Base-by-base conservation (phyloP, 2,797 vertebrate species). In the Micropoecilia bifurca region DNA sequence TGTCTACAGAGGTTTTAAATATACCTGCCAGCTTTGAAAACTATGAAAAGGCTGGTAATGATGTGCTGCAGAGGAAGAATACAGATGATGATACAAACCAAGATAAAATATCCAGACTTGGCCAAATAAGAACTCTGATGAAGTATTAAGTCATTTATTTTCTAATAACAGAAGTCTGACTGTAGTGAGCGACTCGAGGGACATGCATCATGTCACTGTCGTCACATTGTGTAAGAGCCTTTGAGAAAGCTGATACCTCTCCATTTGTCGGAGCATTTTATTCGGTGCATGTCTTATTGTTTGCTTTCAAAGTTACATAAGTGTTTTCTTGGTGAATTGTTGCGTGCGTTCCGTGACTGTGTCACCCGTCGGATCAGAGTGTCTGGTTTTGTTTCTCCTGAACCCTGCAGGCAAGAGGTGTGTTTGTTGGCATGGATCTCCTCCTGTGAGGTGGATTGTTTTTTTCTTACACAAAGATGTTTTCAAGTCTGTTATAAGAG, bases 381-480 rank as follows among this genome's bases (percentile, higher is more conserved):
- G 16, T 72, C 50, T 41, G 7, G 30, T 47, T 77, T 66, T 74
- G 73, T 85, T 73, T 46, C 5, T 80, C 73, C 80, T 71, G 66
- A 39, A 57, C 33, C 25, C 86, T 7, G 0, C 66, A 25, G 80
- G 81, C 57, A 0, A 50, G 80, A 87, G 87, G 87, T 43, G 86
- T 89, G 77, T 84, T 74, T 57, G 48, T 73, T 84, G 84, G 84
- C 83, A 78, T 7, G 53, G 46, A 75, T 81, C 33, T 61, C 28
- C 59, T 61, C 61, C 69, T 79, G 71, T 36, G 30, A 25, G 30
- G 30, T 1, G n/a, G 33, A 25, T 33, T 25, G 33, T 3, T 55
- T 22, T 55, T 55, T n/a, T 72, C 72, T 73, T 68, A 45, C 63
- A 85, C 47, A 25, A 47, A 57, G 22, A 45, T 69, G 47, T 61